Conservation (phyloP, 2,113 vertebrate genomes). For the Epinephelus fuscoguttatus region DNA sequence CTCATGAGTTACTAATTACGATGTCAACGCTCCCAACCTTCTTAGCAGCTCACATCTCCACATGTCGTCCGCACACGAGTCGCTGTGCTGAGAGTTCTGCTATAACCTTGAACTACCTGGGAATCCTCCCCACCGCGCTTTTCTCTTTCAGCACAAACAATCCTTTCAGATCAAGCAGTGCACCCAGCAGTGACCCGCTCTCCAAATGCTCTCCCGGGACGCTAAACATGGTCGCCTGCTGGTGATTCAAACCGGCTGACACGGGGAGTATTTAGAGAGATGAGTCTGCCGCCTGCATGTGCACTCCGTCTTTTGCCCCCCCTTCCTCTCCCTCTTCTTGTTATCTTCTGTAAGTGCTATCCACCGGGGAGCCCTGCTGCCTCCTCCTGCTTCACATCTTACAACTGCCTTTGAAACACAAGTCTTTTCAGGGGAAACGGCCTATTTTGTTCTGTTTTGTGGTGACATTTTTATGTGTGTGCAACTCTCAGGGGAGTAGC, state of each 20-base stretch:
- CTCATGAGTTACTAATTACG: constrained; percentile 12
- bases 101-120: constrained; percentile 67
- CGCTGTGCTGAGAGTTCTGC: background rate
- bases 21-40: constrained; percentile 17
- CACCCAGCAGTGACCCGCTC: constrained; percentile 35
- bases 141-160: constrained; percentile 53
- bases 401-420: constrained; percentile 53
- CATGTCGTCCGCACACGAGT: background rate
- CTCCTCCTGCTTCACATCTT: constrained; percentile 54
- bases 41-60: constrained; percentile 3
- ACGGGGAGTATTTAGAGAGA: constrained; percentile 53
- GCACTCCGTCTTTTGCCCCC: constrained; percentile 2
- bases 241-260: constrained; percentile 54
- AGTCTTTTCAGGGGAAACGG: constrained; percentile 58
- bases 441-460: constrained; percentile 64
- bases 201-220: constrained; percentile 50
- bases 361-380: constrained; percentile 44
- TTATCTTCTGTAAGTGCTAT: constrained; percentile 53
- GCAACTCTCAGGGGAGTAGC: constrained; percentile 43
- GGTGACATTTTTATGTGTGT: constrained; percentile 56
- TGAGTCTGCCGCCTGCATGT: constrained; percentile 36
- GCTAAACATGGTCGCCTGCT: constrained; percentile 52
- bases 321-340: background rate
- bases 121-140: constrained; percentile 45
- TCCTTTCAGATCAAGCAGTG: constrained; percentile 33